phyloP scores from a whole-genome alignment of 2,113 vertebrate species.

The Ancistrus triradiatus region DNA sequence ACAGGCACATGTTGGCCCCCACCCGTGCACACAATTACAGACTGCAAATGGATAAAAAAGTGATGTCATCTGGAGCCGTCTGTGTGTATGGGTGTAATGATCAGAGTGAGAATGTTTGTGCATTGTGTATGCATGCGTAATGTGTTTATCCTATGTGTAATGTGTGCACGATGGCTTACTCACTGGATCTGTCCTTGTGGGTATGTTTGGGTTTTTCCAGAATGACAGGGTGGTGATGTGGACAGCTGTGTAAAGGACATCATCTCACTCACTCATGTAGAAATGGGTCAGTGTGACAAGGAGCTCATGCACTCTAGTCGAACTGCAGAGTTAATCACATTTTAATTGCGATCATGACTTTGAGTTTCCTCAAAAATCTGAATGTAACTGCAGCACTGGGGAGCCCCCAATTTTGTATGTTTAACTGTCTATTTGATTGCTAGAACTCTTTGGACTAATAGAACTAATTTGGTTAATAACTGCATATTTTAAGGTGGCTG shows the following conservation, averaged over 20 bases:
- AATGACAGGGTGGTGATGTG: conserved; percentile 23
- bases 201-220: conserved; percentile 38
- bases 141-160: conserved; percentile 21
- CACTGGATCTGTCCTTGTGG: conserved; percentile 2
- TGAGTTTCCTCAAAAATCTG: too few species aligned
- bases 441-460: too few species aligned
- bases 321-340: too few species aligned
- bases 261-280: conserved; percentile 1
- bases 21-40: conserved; percentile 20
- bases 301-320: too few species aligned
- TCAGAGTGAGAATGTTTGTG: neutral
- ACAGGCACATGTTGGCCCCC: neutral
- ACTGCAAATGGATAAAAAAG: neutral
- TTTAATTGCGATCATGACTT: too few species aligned
- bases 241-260: neutral
- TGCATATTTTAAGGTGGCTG: too few species aligned
- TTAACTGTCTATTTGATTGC: too few species aligned
- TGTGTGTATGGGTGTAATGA: conserved; percentile 7
- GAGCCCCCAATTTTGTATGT: too few species aligned
- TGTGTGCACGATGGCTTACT: conserved; percentile 11
- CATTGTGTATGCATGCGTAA: neutral
- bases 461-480: too few species aligned
- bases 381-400: too few species aligned
- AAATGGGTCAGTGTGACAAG: neutral
- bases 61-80: conserved; percentile 22